A percentile compares a stretch with the other conserved stretches of the same genome.
Evolutionary conservation across 2,888 invertebrate species (phyloP).

Genomic region (Drosophila kambysellisi): DNA sequence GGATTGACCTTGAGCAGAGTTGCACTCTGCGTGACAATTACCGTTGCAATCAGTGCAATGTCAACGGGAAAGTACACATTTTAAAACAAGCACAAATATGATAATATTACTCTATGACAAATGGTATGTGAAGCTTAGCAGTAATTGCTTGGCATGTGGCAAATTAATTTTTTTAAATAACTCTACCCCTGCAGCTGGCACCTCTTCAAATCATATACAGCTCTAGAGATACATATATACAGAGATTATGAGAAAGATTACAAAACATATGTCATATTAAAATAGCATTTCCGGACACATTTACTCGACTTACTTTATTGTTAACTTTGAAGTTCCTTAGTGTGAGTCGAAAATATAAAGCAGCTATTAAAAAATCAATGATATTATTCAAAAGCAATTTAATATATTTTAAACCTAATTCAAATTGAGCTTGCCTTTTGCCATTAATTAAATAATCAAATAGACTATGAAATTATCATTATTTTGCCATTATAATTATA

Average conservation of each 20-base stretch:
- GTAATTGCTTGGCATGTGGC: conserved; percentile 51
- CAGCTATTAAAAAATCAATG: no score
- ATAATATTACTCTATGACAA: conserved; percentile 1
- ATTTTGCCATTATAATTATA: not conserved
- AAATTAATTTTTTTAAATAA: conserved; percentile 49
- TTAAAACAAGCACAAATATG: conserved; percentile 5
- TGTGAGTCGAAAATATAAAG: no score
- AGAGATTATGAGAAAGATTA: not conserved
- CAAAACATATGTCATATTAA: not conserved
- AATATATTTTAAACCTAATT: not conserved
- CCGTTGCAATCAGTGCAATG: conserved; percentile 25
- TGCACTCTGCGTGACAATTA: conserved; percentile 25
- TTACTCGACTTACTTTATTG: no score
- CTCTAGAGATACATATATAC: not conserved
- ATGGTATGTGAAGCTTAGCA: conserved; percentile 6
- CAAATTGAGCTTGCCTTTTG: not conserved
- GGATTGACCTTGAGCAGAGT: conserved; percentile 25
- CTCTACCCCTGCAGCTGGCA: no score
- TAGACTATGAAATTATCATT: not conserved
- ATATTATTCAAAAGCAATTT: no score
- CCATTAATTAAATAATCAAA: not conserved
- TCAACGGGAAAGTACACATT: conserved; percentile 29
- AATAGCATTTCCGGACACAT: no score
- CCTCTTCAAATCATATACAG: conserved; percentile 32
- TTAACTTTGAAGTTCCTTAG: no score